Evolutionary conservation across 1,140 invertebrate species (phyloP), one percentile per base, ranked within the genome.

Genomic region (Drosophila kikkawai): DNA sequence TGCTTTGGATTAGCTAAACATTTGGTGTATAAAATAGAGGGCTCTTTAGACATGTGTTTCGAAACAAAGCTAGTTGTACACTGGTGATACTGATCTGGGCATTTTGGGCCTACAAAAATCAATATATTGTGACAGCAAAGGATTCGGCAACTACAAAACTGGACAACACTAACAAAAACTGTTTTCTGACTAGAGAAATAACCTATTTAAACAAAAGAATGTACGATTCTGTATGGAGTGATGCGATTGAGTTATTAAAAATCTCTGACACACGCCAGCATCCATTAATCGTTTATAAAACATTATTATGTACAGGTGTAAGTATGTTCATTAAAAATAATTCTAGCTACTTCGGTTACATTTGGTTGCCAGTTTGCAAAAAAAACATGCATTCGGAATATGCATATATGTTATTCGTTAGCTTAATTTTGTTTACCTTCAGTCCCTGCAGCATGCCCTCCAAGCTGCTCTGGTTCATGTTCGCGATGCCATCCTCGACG

Each of bases 401-500:
- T 63, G 26, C 15, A 29, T 29, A 6, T 1, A 29, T 32, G 70
- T 76, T 66, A 37, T 47, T 53, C n/a, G 15, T 42, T 50, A 11
- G 19, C 45, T 37, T 37, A 57, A 53, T 39, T 53, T 73, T 58
- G 93, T 94, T 96, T 93, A 97, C 96, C 95, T 93, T 94, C 29
- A 96, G 93, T 77, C 95, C 95, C 50, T 94, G 93, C 51, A 96
- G 94, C 95, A 97, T 96, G 41, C 94, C 93, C 57, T 95, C 94
- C 63, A 96, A 94, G 91, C 94, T 96, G 85, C 95, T 95, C 58
- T 94, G 94, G n/a, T 96, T 96, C 66, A 97, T 93, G 82, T 95
- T 93, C 32, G 93, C 93, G 70, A 96, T 94, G 71, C 94, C 94
- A 67, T 94, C 93, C 93, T 96, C 96, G 56, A 96, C 94, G 75